Base-by-base conservation (phyloP, 2,797 vertebrate genomes). In the Pseudotriccus pelzelni region DNA sequence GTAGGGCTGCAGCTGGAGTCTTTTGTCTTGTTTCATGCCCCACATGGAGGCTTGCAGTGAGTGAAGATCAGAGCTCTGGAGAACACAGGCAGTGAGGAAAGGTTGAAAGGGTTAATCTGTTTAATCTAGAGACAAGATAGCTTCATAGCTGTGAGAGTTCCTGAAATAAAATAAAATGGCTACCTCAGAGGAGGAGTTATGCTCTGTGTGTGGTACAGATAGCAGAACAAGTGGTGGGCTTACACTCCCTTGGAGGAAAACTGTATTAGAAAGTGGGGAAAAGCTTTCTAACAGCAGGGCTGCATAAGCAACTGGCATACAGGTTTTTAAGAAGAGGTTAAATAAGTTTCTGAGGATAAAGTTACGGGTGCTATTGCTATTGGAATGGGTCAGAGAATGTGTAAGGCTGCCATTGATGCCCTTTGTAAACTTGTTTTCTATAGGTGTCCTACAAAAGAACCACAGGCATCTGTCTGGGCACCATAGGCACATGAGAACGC, bases 401-500 rank as follows among this genome's bases (percentile, higher is more conserved):
- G 12, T 36, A 74, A 74, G 55, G 17, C 36, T 50, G 22, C 9
- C 30, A 19, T 41, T 82, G 46, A 39, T 43, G 19, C 12, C 66
- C 12, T 55, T 91, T 55, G 23, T 52, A 17, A 41, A 39, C 12
- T 78, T 64, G 4, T 62, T 81, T 74, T 63, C 56, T 77, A 2
- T 37, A 52, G 9, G 1, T 72, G 15, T 67, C 32, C 7, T 58
- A 23, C n/a, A 32, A 49, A 68, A 78, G 44, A 88, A 14, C 30
- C 25, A n/a, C 3, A 63, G 32, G 19, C 22, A 32, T 18, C 23
- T 74, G 10, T 63, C 37, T 70, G 34, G 44, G 44, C 14, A 56
- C 25, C 8, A 28, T 1, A 80, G 64, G 7, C 7, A 34, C 1
- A 7, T 0, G 4, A 41, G 32, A 64, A 36, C 41, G 62, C 4